Percentiles rank a stretch among this genome's conserved stretches.
Evolutionary conservation across 1,140 invertebrate genomes (phyloP).

Genomic region (Papilio dardanus): DNA sequence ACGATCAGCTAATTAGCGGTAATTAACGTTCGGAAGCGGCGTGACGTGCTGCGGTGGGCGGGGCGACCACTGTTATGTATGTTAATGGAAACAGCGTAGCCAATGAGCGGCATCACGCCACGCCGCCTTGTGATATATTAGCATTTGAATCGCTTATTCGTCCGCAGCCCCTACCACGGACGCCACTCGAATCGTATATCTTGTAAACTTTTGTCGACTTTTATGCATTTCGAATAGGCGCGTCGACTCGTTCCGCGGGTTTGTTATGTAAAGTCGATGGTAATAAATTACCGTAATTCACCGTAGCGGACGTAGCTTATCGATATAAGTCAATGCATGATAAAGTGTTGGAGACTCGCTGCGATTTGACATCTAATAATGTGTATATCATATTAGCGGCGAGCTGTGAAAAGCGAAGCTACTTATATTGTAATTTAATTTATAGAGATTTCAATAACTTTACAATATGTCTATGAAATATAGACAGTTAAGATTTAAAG

Average conservation of each 20-base stretch:
- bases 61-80: conserved; percentile 69
- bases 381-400: conserved; percentile 54
- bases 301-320: conserved; percentile 47
- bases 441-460: conserved; percentile 29
- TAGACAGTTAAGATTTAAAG: not conserved
- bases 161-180: conserved; percentile 54
- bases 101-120: conserved; percentile 73
- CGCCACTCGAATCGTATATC: conserved; percentile 49
- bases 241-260: conserved; percentile 59
- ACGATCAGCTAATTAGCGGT: conserved; percentile 73
- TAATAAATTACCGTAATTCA: conserved; percentile 62
- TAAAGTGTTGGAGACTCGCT: conserved; percentile 61
- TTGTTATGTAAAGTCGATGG: conserved; percentile 63
- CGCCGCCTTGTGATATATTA: conserved; percentile 80
- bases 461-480: not conserved
- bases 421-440: conserved; percentile 57
- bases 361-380: conserved; percentile 63
- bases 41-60: conserved; percentile 70
- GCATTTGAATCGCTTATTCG: conserved; percentile 79
- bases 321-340: conserved; percentile 45
- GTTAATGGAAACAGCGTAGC: conserved; percentile 75
- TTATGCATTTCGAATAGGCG: conserved; percentile 64
- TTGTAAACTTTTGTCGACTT: conserved; percentile 66
- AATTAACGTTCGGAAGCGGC: conserved; percentile 73
- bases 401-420: conserved; percentile 62